These are phyloP conservation scores for Zaprionus vittiger DNA, from an alignment of 1,140 invertebrate species.

Conservation along the genomic window DNA sequence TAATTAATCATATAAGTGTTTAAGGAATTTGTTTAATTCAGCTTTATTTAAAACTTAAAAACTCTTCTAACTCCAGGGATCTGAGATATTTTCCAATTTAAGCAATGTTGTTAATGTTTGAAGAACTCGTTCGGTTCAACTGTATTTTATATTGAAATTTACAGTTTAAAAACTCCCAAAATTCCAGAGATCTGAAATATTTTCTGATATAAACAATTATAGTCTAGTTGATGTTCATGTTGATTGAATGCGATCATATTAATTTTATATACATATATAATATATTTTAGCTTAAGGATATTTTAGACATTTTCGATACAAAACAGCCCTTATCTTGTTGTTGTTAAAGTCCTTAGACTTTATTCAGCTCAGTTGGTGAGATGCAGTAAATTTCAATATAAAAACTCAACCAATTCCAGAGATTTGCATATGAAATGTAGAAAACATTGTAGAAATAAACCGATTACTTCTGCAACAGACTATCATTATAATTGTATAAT, in stretches of 20 bases:
- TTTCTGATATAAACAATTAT: no score
- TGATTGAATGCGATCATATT: no score
- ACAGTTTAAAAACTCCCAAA: no score
- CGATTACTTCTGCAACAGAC: background rate
- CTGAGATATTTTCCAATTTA: background rate
- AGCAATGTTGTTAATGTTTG: background rate
- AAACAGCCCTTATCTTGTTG: background rate
- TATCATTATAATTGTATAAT: constrained; percentile 44
- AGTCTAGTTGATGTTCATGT: no score
- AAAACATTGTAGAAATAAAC: background rate
- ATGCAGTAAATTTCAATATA: background rate
- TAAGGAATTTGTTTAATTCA: background rate
- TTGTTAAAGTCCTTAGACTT: background rate
- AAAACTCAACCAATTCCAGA: background rate
- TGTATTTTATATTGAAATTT: no score
- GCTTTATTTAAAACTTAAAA: background rate
- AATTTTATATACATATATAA: no score
- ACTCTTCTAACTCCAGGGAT: background rate
- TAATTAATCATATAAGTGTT: no score
- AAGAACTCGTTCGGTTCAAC: no score
- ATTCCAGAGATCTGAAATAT: background rate
- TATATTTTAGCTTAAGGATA: no score
- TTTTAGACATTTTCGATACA: no score
- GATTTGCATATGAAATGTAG: background rate
- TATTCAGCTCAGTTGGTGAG: background rate